Base-by-base conservation (phyloP, 2,797 vertebrate genomes). In the Enteromius afrohamiltoni region DNA sequence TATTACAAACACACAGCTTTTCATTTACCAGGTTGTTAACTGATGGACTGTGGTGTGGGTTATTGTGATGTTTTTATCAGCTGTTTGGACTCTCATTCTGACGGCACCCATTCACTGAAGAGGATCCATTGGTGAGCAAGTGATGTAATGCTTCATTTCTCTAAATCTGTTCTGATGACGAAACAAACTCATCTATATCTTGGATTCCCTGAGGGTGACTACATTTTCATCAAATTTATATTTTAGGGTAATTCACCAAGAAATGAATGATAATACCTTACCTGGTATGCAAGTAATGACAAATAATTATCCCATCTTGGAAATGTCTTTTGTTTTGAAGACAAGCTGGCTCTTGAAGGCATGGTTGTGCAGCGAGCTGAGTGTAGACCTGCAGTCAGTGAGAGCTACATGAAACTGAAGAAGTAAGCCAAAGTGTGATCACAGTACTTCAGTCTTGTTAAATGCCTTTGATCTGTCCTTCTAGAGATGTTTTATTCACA, bases 351-450 rank as follows among this genome's bases (percentile, higher is more conserved):
- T 1, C 80, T 99, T 93, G 98, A 99, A 92, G 98, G 98, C 85
- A 95, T 98, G 87, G 98, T 99, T 83, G 98, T 99, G 58, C 98
- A 99, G 88, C 95, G 97, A 90, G 98, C 98, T 14, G 98, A 99
- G 91, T 99, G 98, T 92, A 95, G 97, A 88, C 97, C 98, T 81
- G 97, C 96, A 74, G 97, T 96, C 73, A 97, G 90, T 90, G 98
- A 99, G 87, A 97, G 91, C 91, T 99, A 99, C 74, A 99, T 99
- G 98, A 97, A 91, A 83, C 92, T 99, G 88, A 99, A 99, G 91
- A 97, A 95, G 98, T 98, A 88, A 86, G 96, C 84, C 53, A 37
- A 23, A 23, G 17, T 67, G 55, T 23, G 0, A 31, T 55, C 7
- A 19, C 3, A 77, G 10, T 14, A 42, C 11, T 47, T 34, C 13